Base-by-base conservation (phyloP, 2,113 vertebrate genomes). In the Acanthisitta chloris region DNA sequence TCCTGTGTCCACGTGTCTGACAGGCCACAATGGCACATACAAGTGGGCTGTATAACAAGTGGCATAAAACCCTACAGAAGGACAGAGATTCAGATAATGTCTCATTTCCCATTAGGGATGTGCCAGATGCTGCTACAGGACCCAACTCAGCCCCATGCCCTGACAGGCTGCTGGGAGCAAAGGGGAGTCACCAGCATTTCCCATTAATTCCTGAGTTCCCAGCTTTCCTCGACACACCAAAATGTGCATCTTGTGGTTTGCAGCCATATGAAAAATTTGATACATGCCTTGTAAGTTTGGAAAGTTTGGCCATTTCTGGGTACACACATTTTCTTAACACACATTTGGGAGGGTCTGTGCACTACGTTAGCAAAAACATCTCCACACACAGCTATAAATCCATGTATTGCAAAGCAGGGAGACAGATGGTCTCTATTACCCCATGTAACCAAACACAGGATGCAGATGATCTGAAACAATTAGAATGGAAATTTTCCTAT, bases 1-100 rank as follows among this genome's bases (percentile, higher is more conserved):
- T 21, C 57, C 36, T 34, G 9, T 19, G 33, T 21, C 57, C 42
- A 26, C 1, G 1, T 1, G 1, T 46, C 45, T 59, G 8, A 4
- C 2, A 2, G 25, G 34, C 21, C 33, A 33, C 5, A 6, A n/a
- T 1, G 4, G 51, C 28, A 1, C 3, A 2, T 45, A 36, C 0
- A 1, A 54, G 19, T 6, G 17, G 40, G 9, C 4, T n/a, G 8
- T 40, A 55, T 20, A 65, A 65, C 72, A 81, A 31, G n/a, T 9
- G 28, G 18, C 61, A 69, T 20, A 49, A 83, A 94, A 49, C 21
- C 71, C 14, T 16, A 23, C 6, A 6, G 23, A 76, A 52, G 19
- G 29, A 34, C 52, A 52, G n/a, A 65, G 24, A 43, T 33, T 62
- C n/a, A 21, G 42, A 25, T 3, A 20, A 14, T 2, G 15, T 42